phyloP scores from a whole-genome alignment of 2,888 invertebrate species.

The Phortica magna region DNA sequence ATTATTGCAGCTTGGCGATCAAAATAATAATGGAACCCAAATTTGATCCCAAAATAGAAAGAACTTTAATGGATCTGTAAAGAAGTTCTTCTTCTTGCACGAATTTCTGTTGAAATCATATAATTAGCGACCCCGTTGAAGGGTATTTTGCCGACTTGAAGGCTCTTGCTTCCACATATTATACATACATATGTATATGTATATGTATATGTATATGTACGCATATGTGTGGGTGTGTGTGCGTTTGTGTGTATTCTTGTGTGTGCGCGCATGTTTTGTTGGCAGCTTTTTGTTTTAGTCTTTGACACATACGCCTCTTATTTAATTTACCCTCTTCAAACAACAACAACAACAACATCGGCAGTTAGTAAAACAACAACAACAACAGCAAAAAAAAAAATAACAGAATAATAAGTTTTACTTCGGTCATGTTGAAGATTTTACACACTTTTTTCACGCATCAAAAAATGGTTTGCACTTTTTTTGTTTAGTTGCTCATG shows the following conservation, averaged over 20 bases:
- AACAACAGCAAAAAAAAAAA: neutral
- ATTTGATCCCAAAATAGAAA: too few relatives aligned
- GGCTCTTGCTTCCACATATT: too few relatives aligned
- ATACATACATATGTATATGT: too few relatives aligned
- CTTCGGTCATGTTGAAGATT: neutral
- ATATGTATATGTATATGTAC: too few relatives aligned
- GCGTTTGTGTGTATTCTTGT: neutral
- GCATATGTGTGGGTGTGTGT: slow-evolving; percentile 1
- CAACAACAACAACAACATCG: slow-evolving; percentile 13
- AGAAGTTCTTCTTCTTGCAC: too few relatives aligned
- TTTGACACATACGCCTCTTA: slow-evolving; percentile 47
- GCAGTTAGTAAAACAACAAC: neutral
- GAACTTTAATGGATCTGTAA: too few relatives aligned
- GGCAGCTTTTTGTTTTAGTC: slow-evolving; percentile 32
- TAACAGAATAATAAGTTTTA: neutral
- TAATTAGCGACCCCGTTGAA: too few relatives aligned
- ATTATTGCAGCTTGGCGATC: too few relatives aligned
- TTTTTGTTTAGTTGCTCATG: neutral
- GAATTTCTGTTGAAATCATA: too few relatives aligned
- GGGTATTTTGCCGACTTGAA: too few relatives aligned
- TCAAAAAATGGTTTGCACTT: neutral
- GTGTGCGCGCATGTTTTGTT: slow-evolving; percentile 27
- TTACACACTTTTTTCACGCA: neutral
- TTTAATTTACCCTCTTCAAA: slow-evolving; percentile 53
- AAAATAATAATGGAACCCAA: too few relatives aligned